phyloP scores from a whole-genome alignment of 2,113 vertebrate species.

The Proteles cristata region DNA sequence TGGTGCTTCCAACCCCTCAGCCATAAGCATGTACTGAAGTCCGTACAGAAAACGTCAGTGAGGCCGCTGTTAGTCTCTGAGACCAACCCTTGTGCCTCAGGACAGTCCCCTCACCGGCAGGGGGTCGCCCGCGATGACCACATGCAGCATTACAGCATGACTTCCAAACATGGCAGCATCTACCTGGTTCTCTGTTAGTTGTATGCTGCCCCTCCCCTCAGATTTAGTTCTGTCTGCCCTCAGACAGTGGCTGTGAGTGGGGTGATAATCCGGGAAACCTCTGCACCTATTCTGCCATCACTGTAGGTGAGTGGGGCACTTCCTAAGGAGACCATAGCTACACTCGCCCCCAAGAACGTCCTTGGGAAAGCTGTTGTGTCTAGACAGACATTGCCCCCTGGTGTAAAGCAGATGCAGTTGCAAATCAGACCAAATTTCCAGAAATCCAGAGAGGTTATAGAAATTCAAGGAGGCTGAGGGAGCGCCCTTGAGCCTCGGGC shows the following conservation, averaged over 20 bases:
- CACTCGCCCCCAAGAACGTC: background rate
- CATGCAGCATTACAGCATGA: background rate
- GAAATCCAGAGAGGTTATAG: background rate
- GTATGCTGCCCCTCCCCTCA: background rate
- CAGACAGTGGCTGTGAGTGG: background rate
- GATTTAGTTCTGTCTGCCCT: background rate
- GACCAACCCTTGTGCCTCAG: background rate
- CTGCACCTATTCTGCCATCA: background rate
- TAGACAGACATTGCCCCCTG: constrained; percentile 42
- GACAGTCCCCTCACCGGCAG: background rate
- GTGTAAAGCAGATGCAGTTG: background rate
- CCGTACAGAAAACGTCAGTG: too few relatives aligned
- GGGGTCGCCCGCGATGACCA: background rate
- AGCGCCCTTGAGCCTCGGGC: background rate
- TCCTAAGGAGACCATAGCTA: background rate
- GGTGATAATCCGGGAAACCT: background rate
- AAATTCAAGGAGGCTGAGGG: background rate
- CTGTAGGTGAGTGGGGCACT: background rate
- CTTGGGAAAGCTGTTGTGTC: background rate
- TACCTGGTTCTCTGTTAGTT: background rate
- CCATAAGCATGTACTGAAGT: background rate
- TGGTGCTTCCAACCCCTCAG: background rate
- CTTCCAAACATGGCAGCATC: too few relatives aligned
- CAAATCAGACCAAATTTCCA: background rate
- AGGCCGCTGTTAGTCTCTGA: background rate